Evolutionary conservation across 2,113 vertebrate species (phyloP), one percentile per base, ranked within the genome.

Genomic region (Crotalus viridis): DNA sequence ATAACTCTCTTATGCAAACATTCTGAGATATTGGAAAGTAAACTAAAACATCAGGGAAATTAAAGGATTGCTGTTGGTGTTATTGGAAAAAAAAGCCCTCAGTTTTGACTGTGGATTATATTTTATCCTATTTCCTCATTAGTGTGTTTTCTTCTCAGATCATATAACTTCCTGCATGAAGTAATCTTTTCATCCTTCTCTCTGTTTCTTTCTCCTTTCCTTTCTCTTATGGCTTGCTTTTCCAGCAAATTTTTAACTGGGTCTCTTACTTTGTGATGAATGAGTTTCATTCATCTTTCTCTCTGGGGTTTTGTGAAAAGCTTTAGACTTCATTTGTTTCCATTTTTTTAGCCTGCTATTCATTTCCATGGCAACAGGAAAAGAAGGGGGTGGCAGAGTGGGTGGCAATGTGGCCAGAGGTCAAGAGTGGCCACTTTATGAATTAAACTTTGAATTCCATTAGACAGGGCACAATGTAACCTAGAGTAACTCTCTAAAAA

Each of bases 281-380:
- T 98, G 97, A 96, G 95, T 97, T 98, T 98, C 97, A 98, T 98
- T 98, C 97, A 98, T 98, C 97, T 97, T 97, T 97, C 96, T 96
- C 97, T 95, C 94, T 90, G 88, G 91, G 93, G 59, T 96, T 97
- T 96, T 96, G 89, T 98, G 97, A 98, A 98, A 98, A 98, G 97
- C 97, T 97, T 96, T 97, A 97, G 97, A 97, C 95, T 97, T 92
- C 95, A 96, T 97, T 96, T 98, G 97, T 97, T 98, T 97, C 97
- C 97, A 98, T 98, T 98, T 98, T 56, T 97, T 97, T 95, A 89
- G 1, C 97, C 97, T 2, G 87, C 94, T 96, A 95, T 97, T 97
- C 95, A 97, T 97, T 98, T 97, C 98, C 98, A 97, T 98, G 97
- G 98, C 22, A n/a, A 98, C 96, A 91, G 96, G 97, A 95, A 97